Evolutionary conservation across 2,888 invertebrate species (phyloP).

Genomic region (Ochropleura plecta): DNA sequence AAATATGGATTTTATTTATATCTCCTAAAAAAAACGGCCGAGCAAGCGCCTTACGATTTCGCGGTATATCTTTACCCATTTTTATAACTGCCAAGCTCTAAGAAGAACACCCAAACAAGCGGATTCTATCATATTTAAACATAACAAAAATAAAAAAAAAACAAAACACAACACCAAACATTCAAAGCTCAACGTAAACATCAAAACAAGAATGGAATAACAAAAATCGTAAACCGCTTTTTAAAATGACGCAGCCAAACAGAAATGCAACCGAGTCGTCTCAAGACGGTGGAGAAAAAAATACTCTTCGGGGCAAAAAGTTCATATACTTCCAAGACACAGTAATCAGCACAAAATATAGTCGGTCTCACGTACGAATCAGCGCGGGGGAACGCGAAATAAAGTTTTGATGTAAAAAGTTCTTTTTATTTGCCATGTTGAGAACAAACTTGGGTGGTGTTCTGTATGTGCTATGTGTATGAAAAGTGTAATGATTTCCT

Average conservation of each 20-base stretch:
- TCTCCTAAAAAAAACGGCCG: no score
- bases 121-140: constrained; percentile 1
- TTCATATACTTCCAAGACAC: constrained; percentile 71
- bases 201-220: constrained; percentile 43
- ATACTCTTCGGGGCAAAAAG: constrained; percentile 55
- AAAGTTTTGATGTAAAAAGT: constrained; percentile 91
- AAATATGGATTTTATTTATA: no score
- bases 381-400: constrained; percentile 79
- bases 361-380: constrained; percentile 87
- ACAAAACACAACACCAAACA: constrained; percentile 9
- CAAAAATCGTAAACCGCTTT: constrained; percentile 60
- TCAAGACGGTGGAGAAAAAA: constrained; percentile 53
- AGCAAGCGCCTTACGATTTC: no score
- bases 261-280: constrained; percentile 61
- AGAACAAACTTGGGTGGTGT: constrained; percentile 74
- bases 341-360: constrained; percentile 87
- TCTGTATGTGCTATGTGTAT: constrained; percentile 64
- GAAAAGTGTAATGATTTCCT: constrained; percentile 68
- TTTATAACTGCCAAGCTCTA: neutral
- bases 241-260: constrained; percentile 56
- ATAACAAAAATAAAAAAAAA: constrained; percentile 21
- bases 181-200: constrained; percentile 35
- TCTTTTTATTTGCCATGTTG: constrained; percentile 87
- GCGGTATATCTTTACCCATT: neutral
- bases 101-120: neutral